Base-by-base conservation (phyloP, 1,140 invertebrate species). In the Zaprionus lachaisei region DNA sequence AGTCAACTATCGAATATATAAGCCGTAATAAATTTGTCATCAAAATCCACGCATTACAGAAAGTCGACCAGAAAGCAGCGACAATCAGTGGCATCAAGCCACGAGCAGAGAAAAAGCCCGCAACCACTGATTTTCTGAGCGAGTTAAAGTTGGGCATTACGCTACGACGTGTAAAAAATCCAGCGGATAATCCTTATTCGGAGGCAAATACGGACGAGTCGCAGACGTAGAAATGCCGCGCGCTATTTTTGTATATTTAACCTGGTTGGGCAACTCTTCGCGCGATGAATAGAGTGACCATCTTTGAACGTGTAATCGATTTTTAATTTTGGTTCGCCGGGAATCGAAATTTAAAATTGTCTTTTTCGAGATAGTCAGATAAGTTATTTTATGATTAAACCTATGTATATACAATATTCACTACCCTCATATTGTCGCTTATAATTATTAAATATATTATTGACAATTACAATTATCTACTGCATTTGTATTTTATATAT, bases 131-230 rank as follows among this genome's bases (percentile, higher is more conserved):
- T 68, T 92, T 92, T 28, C 28, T 92, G 2, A 91, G 91, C 55
- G 91, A 92, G 51, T 60, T 92, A 0, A 92, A 92, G 62, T 51
- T 92, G 47, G 90, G 91, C 14, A 80, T 92, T 5, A 92, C 90
- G 1, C 26, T 87, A 7, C 62, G 86, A 17, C 73, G 91, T 1
- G 74, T 87, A 0, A 92, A 92, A 44, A 86, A 91, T 63, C 86
- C 79, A 0, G 76, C 65, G 0, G 77, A 92, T 55, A 87, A 92
- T 74, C 85, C 80, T 0, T 87, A 67, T 70, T 90, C 91, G 7
- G 74, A 63, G 0, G 58, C 58, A 15, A 77, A 70, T 3, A 17
- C 69, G 9, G 72, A 79, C 1, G 90, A 92, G 44, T 92, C 90
- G 17, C 77, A 92, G 14, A 90, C 78, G 24, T 92, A 65, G 65